These are phyloP conservation scores for Siphonodentalium dalli DNA, from an alignment of 2,888 invertebrate species.

Conservation along the genomic window DNA sequence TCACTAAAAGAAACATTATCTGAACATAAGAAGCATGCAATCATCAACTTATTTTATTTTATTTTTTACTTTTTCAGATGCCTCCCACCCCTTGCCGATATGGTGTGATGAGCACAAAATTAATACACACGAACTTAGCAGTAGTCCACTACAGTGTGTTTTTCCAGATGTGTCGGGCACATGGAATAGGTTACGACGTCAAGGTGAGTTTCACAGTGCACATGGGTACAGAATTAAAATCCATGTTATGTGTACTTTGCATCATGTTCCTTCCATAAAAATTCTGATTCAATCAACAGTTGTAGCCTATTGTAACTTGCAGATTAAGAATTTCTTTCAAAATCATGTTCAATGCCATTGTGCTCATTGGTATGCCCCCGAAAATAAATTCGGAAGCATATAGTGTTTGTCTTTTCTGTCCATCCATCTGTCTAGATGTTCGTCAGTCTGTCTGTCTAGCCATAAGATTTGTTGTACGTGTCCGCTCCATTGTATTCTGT, in stretches of 20 bases:
- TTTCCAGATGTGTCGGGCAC: conserved; percentile 66
- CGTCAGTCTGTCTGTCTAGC: too few species aligned
- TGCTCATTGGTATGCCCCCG: too few species aligned
- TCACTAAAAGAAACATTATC: too few species aligned
- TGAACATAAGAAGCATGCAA: too few species aligned
- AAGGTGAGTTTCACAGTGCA: conserved; percentile 49
- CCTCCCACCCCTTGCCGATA: conserved; percentile 53
- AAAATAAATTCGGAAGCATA: too few species aligned
- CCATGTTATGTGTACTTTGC: background rate
- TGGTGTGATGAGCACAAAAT: conserved; percentile 60
- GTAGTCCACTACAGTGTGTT: conserved; percentile 66
- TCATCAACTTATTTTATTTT: too few species aligned
- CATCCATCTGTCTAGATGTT: too few species aligned
- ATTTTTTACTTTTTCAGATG: conserved; percentile 32
- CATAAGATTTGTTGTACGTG: too few species aligned
- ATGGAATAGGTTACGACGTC: conserved; percentile 65
- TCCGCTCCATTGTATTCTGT: too few species aligned
- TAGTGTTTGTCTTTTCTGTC: too few species aligned
- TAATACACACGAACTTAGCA: conserved; percentile 63
- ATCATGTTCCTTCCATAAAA: background rate
- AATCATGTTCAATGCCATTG: background rate
- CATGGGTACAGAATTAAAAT: background rate
- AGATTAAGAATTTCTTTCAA: background rate
- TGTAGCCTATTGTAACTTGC: background rate
- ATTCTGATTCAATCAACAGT: background rate